Evolutionary conservation across 2,113 vertebrate genomes (phyloP), one percentile per base, ranked within the genome.

Genomic region (Irena cyanogastra): DNA sequence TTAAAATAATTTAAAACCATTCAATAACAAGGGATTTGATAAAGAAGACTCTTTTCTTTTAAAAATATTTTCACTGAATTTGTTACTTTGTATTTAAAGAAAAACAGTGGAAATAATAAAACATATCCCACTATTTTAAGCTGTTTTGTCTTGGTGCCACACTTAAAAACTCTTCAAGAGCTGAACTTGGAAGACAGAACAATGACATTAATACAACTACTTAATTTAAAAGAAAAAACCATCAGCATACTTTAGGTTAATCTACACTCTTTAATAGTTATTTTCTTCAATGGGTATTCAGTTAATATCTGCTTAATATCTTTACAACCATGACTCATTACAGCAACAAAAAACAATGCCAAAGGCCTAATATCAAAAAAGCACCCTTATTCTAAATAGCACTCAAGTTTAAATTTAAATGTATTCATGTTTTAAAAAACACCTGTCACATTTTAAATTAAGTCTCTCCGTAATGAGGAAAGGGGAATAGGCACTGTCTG

Each of bases 71-170:
- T 78, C 35, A 52, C 7, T 57, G n/a, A 35, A 77, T 31, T 49
- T 54, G 2, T 49, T 72, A 39, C 5, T 52, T 53, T 16, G 21
- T 39, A 6, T 81, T 80, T 87, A 23, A 78, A 82, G 78, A 66
- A 78, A 42, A 80, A 63, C 96, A 97, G 93, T 96, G 97, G 95
- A 88, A 90, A 91, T 75, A 44, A 1, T 75, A 44, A 1, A 30
- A 83, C 8, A 19, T 96, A 98, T 88, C 94, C 93, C 52, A 96
- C 92, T 83, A 94, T 95, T 97, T 98, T 92, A 95, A 56, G 8
- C 9, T 5, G 18, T 87, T 92, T 37, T 91, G 28, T 50, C 61
- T 77, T 71, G 63, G 24, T 39, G 6, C 65, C 59, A 85, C 39
- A 71, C 33, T 59, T 78, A 60, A 76, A 81, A 80, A 60, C 35